A percentile compares a stretch with the other conserved stretches of the same genome.
These are phyloP conservation scores for Ceratotherium simum DNA, from an alignment of 2,113 vertebrate species.

Conservation along the genomic window DNA sequence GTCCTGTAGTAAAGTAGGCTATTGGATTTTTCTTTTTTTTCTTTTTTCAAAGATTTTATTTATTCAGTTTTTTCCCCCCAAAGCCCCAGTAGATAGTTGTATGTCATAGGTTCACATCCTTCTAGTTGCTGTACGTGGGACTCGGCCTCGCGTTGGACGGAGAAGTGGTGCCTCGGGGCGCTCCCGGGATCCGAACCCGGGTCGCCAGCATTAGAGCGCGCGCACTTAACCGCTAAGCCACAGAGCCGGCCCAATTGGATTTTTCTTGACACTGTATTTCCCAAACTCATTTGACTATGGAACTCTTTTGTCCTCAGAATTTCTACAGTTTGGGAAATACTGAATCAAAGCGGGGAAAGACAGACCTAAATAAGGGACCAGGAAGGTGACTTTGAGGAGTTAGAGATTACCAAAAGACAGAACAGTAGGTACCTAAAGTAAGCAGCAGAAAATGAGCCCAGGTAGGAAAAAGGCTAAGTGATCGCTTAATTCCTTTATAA, in stretches of 20 bases:
- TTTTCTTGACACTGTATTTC: neutral
- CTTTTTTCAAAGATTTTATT: too few species aligned
- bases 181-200: too few species aligned
- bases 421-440: neutral
- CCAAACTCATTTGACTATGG: neutral
- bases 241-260: too few species aligned
- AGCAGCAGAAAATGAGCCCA: neutral
- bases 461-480: neutral
- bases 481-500: neutral
- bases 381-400: neutral
- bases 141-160: too few species aligned
- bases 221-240: too few species aligned
- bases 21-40: neutral
- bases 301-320: neutral
- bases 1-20: neutral
- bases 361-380: neutral
- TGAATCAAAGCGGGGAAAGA: neutral
- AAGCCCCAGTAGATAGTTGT: too few species aligned
- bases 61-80: too few species aligned
- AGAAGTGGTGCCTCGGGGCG: too few species aligned
- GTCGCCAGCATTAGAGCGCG: too few species aligned
- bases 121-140: too few species aligned
- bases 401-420: conserved; percentile 31
- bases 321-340: neutral
- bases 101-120: too few species aligned